These are phyloP conservation scores for Phengaris alcon DNA, from an alignment of 2,888 invertebrate species.

Conservation along the genomic window DNA sequence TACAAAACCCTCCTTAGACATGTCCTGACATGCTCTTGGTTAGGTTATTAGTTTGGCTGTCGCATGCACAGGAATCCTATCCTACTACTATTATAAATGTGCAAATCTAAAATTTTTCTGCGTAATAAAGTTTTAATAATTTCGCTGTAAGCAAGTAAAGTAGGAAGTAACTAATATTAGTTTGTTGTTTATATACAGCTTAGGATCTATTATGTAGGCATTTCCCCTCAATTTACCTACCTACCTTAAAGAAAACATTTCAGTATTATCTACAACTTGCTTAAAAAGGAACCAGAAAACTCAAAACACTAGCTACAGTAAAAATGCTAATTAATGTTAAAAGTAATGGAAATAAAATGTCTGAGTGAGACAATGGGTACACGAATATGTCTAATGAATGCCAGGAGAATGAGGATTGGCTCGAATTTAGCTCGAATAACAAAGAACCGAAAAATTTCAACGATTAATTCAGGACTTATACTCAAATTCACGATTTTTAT, in stretches of 20 bases:
- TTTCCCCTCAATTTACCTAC: not conserved
- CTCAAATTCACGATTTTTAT: not conserved
- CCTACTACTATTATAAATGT: no score
- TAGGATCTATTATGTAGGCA: not conserved
- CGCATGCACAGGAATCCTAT: no score
- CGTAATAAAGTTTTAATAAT: no score
- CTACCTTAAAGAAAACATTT: not conserved
- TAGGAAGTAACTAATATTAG: no score
- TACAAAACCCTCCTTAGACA: no score
- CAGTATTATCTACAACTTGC: not conserved
- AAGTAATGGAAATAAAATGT: conserved; percentile 14
- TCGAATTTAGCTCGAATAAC: conserved; percentile 22
- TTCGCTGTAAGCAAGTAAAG: no score
- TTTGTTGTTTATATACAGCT: no score
- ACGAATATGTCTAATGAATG: conserved; percentile 12
- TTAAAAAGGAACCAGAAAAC: not conserved
- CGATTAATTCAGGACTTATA: conserved; percentile 1
- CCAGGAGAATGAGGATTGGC: not conserved
- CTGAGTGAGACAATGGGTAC: conserved; percentile 2
- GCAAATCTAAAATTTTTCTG: no score
- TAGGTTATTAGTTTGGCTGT: no score
- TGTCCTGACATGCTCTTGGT: no score
- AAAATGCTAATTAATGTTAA: not conserved
- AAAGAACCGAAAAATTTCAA: not conserved
- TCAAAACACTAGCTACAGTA: not conserved